Conservation (phyloP, 2,888 invertebrate species). For the Autographa pulchrina region DNA sequence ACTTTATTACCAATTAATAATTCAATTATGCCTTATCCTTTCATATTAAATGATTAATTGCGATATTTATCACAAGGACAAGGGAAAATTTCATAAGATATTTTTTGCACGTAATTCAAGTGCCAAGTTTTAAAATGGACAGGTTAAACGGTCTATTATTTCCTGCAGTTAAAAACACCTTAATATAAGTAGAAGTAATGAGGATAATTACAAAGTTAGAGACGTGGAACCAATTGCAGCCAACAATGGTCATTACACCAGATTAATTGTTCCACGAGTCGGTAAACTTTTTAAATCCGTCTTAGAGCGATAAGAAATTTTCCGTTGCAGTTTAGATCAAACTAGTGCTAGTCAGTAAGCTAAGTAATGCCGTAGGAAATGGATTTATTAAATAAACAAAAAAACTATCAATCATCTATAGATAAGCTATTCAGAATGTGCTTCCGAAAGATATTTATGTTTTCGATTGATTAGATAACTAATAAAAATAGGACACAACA, state of each 20-base stretch:
- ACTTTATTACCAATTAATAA: too few relatives aligned
- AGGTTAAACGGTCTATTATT: not conserved
- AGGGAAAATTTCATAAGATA: not conserved
- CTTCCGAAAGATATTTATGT: conserved; percentile 20
- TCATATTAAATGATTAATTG: not conserved
- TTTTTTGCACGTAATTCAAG: not conserved
- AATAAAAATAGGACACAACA: conserved; percentile 27
- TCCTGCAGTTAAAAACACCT: not conserved
- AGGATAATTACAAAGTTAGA: conserved; percentile 4
- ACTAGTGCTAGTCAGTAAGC: not conserved
- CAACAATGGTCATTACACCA: conserved; percentile 4
- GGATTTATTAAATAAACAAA: not conserved
- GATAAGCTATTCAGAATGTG: conserved; percentile 20
- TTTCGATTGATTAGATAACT: conserved; percentile 36
- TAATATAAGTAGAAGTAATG: not conserved
- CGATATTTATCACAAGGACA: not conserved
- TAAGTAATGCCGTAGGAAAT: not conserved
- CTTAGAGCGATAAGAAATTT: not conserved
- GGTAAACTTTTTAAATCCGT: conserved; percentile 4
- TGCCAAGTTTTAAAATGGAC: not conserved
- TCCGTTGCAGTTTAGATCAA: not conserved
- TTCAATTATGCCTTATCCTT: not conserved
- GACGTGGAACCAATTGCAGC: conserved; percentile 2
- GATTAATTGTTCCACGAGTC: conserved; percentile 1
- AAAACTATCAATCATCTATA: conserved; percentile 39